Conservation (phyloP, 2,113 vertebrate species). For the Spea multiplicata region DNA sequence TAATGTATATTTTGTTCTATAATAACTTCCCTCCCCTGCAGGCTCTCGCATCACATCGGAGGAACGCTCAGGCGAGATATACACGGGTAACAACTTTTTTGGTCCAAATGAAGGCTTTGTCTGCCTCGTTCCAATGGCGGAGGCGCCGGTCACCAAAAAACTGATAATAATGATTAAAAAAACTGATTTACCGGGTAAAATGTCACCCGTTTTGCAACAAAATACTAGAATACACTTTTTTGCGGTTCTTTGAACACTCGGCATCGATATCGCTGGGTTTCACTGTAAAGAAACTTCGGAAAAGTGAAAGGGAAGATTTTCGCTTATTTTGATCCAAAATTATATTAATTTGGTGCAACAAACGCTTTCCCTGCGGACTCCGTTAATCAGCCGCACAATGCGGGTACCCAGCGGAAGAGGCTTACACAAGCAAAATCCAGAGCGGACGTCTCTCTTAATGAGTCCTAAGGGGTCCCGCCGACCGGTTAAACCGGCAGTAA, state of each 20-base stretch:
- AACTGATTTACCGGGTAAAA: too few species aligned
- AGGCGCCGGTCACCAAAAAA: too few species aligned
- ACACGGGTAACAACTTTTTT: too few species aligned
- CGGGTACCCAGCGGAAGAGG: conserved; percentile 1
- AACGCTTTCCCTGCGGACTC: conserved; percentile 14
- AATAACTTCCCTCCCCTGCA: too few species aligned
- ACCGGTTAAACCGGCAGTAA: neutral
- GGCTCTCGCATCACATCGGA: too few species aligned
- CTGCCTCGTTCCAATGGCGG: too few species aligned
- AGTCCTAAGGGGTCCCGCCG: conserved; percentile 1
- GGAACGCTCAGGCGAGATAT: too few species aligned
- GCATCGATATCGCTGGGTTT: neutral
- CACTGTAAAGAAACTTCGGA: neutral
- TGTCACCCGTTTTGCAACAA: too few species aligned
- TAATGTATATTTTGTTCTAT: too few species aligned
- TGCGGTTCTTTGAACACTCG: neutral
- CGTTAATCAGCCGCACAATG: conserved; percentile 21
- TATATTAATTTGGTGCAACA: conserved; percentile 11
- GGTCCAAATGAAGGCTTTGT: too few species aligned
- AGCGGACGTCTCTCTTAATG: neutral
- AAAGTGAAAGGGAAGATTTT: neutral
- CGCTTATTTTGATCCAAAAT: neutral
- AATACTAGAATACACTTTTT: too few species aligned
- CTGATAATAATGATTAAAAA: too few species aligned
- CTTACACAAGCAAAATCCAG: conserved; percentile 13